phyloP scores from a whole-genome alignment of 1,140 invertebrate species.

The Drosophila hydei region DNA sequence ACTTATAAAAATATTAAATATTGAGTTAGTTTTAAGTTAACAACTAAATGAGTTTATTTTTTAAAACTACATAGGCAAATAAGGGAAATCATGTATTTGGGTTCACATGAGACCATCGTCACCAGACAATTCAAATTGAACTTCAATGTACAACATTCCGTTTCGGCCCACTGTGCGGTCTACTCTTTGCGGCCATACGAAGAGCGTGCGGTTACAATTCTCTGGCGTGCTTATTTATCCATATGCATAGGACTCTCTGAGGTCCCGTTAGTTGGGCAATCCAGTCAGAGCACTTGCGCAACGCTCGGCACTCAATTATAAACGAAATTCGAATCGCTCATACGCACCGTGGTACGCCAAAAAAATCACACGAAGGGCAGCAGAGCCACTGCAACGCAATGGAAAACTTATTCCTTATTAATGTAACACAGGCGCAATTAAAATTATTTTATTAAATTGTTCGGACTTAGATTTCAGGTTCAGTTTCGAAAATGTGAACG shows the following conservation, averaged over 20 bases:
- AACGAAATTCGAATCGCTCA: conserved; percentile 53
- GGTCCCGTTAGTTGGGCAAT: conserved; percentile 43
- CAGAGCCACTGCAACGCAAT: background rate
- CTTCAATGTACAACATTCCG: too few relatives aligned
- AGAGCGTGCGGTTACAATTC: conserved; percentile 65
- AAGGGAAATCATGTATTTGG: too few relatives aligned
- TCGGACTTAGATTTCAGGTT: background rate
- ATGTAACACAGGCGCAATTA: conserved; percentile 24
- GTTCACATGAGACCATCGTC: too few relatives aligned
- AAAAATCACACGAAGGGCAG: background rate
- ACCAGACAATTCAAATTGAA: too few relatives aligned
- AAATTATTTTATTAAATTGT: conserved; percentile 21
- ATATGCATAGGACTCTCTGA: conserved; percentile 57
- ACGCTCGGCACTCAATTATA: conserved; percentile 51
- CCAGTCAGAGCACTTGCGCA: conserved; percentile 63
- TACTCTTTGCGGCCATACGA: conserved; percentile 52
- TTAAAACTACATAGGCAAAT: too few relatives aligned
- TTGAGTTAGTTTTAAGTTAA: too few relatives aligned
- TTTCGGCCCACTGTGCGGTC: conserved; percentile 29
- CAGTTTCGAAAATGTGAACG: too few relatives aligned
- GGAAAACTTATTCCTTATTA: conserved; percentile 13
- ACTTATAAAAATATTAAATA: too few relatives aligned
- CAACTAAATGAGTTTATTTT: too few relatives aligned
- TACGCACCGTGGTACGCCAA: conserved; percentile 30
- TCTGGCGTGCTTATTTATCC: conserved; percentile 46